These are phyloP conservation scores for Cacatua alba DNA, from an alignment of 2,113 vertebrate genomes.

Conservation along the genomic window DNA sequence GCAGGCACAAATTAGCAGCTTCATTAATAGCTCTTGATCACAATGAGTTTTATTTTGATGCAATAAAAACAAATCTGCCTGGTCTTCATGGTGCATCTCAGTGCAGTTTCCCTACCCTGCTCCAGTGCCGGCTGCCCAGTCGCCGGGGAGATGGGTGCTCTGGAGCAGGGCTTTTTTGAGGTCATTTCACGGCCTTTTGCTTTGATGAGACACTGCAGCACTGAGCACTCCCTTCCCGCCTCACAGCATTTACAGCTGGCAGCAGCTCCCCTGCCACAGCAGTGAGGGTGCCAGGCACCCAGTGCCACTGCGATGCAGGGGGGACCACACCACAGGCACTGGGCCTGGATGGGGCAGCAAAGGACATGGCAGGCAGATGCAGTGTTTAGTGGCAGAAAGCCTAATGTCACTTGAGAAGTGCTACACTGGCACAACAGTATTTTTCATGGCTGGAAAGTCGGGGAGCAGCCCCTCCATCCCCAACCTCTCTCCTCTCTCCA, in stretches of 20 bases:
- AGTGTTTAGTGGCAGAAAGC: not conserved
- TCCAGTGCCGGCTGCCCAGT: not conserved
- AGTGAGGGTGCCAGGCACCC: not conserved
- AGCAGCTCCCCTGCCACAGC: not conserved
- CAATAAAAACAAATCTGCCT: not conserved
- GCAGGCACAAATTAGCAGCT: constrained; percentile 29
- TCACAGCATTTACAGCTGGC: not conserved
- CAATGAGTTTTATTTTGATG: constrained; percentile 1
- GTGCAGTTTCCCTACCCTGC: rapidly evolving
- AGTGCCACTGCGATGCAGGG: not conserved
- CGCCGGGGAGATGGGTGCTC: not conserved
- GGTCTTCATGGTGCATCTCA: not conserved
- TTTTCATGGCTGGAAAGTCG: not conserved
- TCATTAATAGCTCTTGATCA: constrained; percentile 41
- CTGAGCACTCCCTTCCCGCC: not conserved
- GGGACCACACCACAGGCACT: not conserved
- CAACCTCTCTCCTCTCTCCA: not conserved
- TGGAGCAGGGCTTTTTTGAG: not conserved
- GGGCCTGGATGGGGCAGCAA: not conserved
- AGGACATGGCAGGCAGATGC: not conserved
- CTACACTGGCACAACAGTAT: not conserved
- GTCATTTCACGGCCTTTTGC: not conserved
- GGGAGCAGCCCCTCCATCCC: not conserved
- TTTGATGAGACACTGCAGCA: not conserved
- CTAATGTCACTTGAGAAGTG: not conserved